Evolutionary conservation across 2,113 vertebrate species (phyloP).

Genomic region (Festucalex cinctus): DNA sequence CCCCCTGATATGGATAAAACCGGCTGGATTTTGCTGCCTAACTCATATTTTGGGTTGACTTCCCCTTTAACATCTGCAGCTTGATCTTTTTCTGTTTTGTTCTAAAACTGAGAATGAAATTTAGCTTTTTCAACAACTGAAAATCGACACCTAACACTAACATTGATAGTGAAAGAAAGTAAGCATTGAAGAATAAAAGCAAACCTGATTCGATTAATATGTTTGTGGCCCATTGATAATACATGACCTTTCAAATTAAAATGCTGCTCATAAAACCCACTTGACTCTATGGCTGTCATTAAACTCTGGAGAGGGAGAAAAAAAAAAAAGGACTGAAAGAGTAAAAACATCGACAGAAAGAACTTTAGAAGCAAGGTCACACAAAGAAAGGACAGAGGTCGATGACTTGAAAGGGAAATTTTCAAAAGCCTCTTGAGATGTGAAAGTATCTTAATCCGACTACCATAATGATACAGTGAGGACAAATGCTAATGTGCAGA

Average conservation of each 20-base stretch:
- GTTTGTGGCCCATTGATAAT: not conserved
- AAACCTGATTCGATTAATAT: not conserved
- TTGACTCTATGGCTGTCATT: slow-evolving; percentile 5
- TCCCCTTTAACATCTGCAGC: not conserved
- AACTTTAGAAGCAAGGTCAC: slow-evolving; percentile 12
- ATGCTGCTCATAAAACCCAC: not conserved
- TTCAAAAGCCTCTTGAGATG: slow-evolving; percentile 3
- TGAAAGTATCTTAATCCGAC: slow-evolving; percentile 9
- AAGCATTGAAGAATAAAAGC: not conserved
- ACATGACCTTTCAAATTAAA: slow-evolving; percentile 4
- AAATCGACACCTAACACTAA: not conserved
- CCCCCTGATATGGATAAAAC: no score
- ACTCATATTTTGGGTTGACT: no score
- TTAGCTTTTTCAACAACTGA: not conserved
- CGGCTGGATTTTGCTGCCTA: no score
- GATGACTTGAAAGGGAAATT: not conserved
- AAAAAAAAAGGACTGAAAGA: not conserved
- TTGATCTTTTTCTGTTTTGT: not conserved
- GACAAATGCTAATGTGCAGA: slow-evolving; percentile 20
- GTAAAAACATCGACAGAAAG: slow-evolving; percentile 7
- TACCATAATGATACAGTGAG: slow-evolving; percentile 12
- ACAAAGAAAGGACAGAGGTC: slow-evolving; percentile 8
- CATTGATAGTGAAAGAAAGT: not conserved
- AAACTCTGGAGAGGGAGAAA: no score
- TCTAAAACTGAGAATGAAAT: not conserved